Conservation (phyloP, 2,797 vertebrate species). For the Ctenopoma kingsleyae region DNA sequence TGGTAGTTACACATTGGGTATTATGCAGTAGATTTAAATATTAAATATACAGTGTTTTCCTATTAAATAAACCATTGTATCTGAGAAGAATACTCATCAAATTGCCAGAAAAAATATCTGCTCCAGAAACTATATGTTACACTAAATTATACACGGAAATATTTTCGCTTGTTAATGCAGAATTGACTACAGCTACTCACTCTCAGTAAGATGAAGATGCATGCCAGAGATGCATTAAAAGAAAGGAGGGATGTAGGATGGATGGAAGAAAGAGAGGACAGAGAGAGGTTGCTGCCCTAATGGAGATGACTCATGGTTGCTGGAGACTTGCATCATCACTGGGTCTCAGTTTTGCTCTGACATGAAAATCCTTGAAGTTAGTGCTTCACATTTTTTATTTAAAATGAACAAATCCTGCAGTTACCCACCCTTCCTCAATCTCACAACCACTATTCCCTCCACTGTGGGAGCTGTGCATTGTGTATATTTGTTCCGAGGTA, state of each 20-base stretch:
- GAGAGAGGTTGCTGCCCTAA: constrained; percentile 29
- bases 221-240: constrained; percentile 30
- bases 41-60: not conserved
- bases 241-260: constrained; percentile 3
- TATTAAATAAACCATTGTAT: not conserved
- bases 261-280: not conserved
- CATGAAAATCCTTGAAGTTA: constrained; percentile 43
- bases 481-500: constrained; percentile 5
- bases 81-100: too few species aligned
- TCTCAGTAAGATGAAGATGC: not conserved
- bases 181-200: not conserved
- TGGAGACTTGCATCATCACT: constrained; percentile 51
- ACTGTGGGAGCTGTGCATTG: not conserved
- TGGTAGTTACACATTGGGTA: not conserved
- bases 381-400: constrained; percentile 20
- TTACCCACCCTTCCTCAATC: not conserved
- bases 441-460: not conserved
- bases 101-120: not conserved
- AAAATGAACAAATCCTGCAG: constrained; percentile 8
- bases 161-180: constrained; percentile 4
- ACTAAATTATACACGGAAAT: not conserved
- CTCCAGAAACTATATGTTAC: not conserved
- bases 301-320: constrained; percentile 58
- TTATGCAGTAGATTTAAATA: too few species aligned
- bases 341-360: constrained; percentile 30